Evolutionary conservation across 1,140 invertebrate species (phyloP), one percentile per base, ranked within the genome.

Genomic region (Parasteatoda tepidariorum): DNA sequence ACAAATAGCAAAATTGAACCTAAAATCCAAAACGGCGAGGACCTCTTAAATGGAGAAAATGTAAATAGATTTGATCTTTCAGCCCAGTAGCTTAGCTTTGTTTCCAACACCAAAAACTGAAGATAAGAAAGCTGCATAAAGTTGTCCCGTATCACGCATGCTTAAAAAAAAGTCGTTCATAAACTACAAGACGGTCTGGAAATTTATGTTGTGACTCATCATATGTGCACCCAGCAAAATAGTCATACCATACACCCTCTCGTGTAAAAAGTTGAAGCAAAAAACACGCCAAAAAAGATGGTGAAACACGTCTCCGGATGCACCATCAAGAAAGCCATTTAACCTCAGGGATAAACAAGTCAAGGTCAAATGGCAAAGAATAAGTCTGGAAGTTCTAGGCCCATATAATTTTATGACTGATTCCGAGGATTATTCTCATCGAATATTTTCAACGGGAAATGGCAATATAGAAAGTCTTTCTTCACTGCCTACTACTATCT

Each of bases 291-390:
- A 48, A 2, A 48, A 2, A 48, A 48, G 18, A 48, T 13, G 38
- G 18, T 9, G 38, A 9, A 48, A 48, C 38, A 13, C 18, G 9
- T 48, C 74, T 41, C 62, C 76, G 76, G 76, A 79, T 79, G 64
- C 59, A 34, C 22, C 33, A 54, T 9, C 61, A 41, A 66, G 62
- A 76, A 79, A 64, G 38, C 41, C 76, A 79, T 79, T 79, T 79
- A 61, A 79, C 76, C 76, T 57, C 28, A 24, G 62, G 76, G 76
- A 79, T 79, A 79, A 79, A 79, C 76, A 68, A 68, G 76, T 79
- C 76, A 79, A 79, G 76, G 76, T 79, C 62, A 79, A 68, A 79
- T 57, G 64, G 76, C 64, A 33, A 3, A 24, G 66, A 11, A 15
- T 55, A 11, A 34, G 61, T 38, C 62, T 38, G 62, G 31, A 67